Conservation (phyloP, 2,797 vertebrate genomes). For the Percopsis omiscomaycus region DNA sequence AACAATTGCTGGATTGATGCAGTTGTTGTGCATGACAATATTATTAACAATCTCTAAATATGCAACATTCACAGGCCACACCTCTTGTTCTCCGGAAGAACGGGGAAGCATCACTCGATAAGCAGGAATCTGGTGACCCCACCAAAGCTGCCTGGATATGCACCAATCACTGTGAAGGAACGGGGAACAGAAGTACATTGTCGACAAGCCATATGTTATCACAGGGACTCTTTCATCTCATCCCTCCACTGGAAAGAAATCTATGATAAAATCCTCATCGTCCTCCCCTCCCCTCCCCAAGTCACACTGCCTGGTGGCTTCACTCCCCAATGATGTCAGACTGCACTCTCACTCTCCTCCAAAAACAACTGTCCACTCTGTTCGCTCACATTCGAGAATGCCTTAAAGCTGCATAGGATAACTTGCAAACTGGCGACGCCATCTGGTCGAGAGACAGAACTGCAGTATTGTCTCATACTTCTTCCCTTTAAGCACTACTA, state of each 20-base stretch:
- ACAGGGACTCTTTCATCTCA: conserved; percentile 49
- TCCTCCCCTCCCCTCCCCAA: conserved; percentile 1
- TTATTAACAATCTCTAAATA: not conserved
- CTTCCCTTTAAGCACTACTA: no score
- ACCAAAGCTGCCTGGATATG: conserved; percentile 91
- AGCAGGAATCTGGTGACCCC: conserved; percentile 92
- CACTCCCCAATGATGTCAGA: conserved; percentile 19
- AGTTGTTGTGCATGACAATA: not conserved
- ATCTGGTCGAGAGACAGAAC: no score
- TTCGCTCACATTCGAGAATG: no score
- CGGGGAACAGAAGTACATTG: conserved; percentile 42
- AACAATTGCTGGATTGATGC: no score
- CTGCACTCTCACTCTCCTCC: not conserved
- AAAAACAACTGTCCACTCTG: no score
- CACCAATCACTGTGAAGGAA: conserved; percentile 85
- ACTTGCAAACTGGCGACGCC: no score
- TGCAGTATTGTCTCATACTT: no score
- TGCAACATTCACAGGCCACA: conserved; percentile 31
- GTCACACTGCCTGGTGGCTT: conserved; percentile 18
- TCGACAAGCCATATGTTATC: conserved; percentile 19
- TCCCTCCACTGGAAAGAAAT: not conserved
- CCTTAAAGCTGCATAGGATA: no score
- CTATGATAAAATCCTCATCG: not conserved
- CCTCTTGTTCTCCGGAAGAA: conserved; percentile 53
- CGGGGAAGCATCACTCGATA: conserved; percentile 73